Conservation (phyloP, 1,140 invertebrate genomes). For the Melipona quadrifasciata region DNA sequence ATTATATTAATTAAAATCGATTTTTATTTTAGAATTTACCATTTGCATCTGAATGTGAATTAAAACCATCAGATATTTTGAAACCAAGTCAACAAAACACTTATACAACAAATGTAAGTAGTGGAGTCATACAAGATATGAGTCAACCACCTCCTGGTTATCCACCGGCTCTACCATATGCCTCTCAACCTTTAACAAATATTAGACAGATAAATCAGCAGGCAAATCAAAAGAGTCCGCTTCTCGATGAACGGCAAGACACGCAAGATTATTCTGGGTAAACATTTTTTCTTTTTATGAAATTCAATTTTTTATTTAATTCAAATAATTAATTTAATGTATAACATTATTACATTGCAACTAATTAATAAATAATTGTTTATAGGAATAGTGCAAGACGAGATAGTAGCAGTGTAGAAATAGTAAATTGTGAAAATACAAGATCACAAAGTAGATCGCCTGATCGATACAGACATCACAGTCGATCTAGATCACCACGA, state of each 20-base stretch:
- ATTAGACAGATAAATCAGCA: conserved; percentile 70
- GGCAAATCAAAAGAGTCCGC: conserved; percentile 76
- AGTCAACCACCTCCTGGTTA: conserved; percentile 84
- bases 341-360: not conserved
- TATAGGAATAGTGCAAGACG: conserved; percentile 69
- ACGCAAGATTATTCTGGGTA: conserved; percentile 68
- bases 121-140: conserved; percentile 81
- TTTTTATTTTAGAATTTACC: conserved; percentile 83
- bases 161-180: conserved; percentile 77
- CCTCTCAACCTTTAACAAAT: conserved; percentile 72
- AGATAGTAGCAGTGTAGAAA: conserved; percentile 80
- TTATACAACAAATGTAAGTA: conserved; percentile 72
- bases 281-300: not conserved
- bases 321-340: not conserved
- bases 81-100: conserved; percentile 75
- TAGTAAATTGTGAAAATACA: conserved; percentile 79
- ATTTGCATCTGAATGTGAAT: conserved; percentile 86
- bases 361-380: conserved; percentile 18
- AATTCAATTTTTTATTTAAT: not conserved
- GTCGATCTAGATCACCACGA: conserved; percentile 81
- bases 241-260: conserved; percentile 73
- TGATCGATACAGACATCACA: conserved; percentile 79
- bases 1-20: not conserved
- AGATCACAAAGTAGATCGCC: conserved; percentile 79
- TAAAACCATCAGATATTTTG: conserved; percentile 82